Evolutionary conservation across 2,113 vertebrate genomes (phyloP).

Genomic region (Lampris megalopsis): DNA sequence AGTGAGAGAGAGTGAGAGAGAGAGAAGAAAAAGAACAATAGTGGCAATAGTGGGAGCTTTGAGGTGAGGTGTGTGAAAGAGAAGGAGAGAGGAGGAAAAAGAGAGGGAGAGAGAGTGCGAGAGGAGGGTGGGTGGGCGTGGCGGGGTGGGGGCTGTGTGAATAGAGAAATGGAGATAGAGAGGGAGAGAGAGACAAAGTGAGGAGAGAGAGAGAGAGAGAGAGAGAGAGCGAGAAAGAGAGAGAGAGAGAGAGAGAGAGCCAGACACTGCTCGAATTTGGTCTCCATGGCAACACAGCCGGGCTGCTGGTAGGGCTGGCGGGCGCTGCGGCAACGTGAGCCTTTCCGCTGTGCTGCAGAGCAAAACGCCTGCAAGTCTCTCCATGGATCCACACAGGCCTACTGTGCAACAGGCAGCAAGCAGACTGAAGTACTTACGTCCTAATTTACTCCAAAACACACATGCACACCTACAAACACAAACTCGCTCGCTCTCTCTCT

Average conservation of each 20-base stretch:
- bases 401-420: constrained; percentile 74
- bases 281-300: constrained; percentile 85
- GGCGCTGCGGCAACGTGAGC: constrained; percentile 82
- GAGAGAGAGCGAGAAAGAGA: background rate
- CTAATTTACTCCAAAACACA: constrained; percentile 31
- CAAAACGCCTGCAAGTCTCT: constrained; percentile 74
- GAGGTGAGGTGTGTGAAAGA: constrained; percentile 48
- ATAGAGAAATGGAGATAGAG: background rate
- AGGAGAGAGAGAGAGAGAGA: constrained; percentile 28
- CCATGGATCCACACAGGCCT: constrained; percentile 58
- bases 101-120: constrained; percentile 17
- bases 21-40: constrained; percentile 38
- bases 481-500: background rate
- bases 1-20: constrained; percentile 40
- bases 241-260: constrained; percentile 56
- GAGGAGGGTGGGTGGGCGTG: background rate
- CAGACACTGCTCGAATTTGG: constrained; percentile 83
- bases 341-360: constrained; percentile 77
- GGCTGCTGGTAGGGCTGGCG: constrained; percentile 81
- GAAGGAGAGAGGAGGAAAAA: constrained; percentile 59
- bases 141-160: constrained; percentile 30
- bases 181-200: background rate
- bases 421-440: constrained; percentile 48
- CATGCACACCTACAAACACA: constrained; percentile 13
- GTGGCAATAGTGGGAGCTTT: constrained; percentile 8